phyloP scores from a whole-genome alignment of 2,888 invertebrate genomes.

The Sesamia inferens region DNA sequence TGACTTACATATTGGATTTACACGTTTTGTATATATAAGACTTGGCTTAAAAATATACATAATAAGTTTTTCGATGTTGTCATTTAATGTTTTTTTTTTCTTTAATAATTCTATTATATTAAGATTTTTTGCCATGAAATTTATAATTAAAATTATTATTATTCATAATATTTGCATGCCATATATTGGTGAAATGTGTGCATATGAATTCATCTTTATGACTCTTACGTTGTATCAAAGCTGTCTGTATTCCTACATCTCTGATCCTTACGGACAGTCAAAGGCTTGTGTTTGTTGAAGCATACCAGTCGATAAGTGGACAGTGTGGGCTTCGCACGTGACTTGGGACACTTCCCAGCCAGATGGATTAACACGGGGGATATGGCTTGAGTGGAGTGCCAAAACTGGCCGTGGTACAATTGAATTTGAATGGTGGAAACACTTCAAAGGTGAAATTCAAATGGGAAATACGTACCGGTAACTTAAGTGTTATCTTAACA shows the following conservation, averaged over 20 bases:
- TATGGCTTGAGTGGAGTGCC: slow-evolving; percentile 15
- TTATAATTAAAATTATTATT: no score
- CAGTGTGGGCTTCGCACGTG: slow-evolving; percentile 16
- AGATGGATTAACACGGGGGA: neutral
- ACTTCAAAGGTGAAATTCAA: neutral
- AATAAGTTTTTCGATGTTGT: no score
- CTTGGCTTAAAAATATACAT: no score
- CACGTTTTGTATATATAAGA: no score
- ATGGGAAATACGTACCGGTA: neutral
- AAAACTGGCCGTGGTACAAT: slow-evolving; percentile 19
- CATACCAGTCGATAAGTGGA: slow-evolving; percentile 14
- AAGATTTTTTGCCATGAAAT: no score
- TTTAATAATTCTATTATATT: no score
- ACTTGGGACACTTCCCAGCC: slow-evolving; percentile 28
- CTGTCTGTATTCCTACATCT: neutral
- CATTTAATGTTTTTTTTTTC: no score
- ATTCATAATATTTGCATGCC: no score
- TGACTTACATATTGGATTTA: no score
- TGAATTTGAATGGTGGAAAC: slow-evolving; percentile 17
- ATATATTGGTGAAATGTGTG: no score
- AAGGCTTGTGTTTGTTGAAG: slow-evolving; percentile 19
- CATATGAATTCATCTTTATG: no score
- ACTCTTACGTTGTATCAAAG: neutral
- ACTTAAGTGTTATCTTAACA: no score
- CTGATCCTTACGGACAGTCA: neutral